Evolutionary conservation across 2,797 vertebrate genomes (phyloP), one percentile per base, ranked within the genome.

Genomic region (Sebastes nivosus): DNA sequence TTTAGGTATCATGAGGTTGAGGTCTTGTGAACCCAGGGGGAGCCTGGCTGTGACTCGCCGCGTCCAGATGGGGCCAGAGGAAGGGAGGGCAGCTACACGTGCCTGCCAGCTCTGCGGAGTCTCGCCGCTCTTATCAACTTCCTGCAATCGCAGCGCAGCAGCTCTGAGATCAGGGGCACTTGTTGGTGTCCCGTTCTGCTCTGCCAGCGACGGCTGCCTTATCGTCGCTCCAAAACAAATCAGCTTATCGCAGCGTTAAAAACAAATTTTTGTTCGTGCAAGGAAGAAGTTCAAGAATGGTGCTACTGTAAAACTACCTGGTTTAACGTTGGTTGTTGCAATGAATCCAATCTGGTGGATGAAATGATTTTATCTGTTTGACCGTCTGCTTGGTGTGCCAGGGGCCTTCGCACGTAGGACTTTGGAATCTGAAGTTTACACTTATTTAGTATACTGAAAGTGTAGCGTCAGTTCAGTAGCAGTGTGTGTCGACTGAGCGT

Each of bases 111-210:
- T 80, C 76, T 29, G 66, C 18, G 13, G 13, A 79, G 65, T 74
- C 75, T 80, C 24, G 4, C 57, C 54, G 2, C 29, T 77, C 85
- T 93, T 93, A 94, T 95, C 91, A 70, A 84, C 78, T 93, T 93
- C 88, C 91, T 92, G 81, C 75, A 24, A 78, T 76, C 67, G 36
- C 82, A 52, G 60, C 20, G 38, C 50, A 52, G 80, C 76, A 76
- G 74, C 72, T 70, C 60, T 70, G 82, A 68, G 76, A 83, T 91
- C 72, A 20, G 79, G 55, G 42, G 64, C 66, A 81, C 77, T 87
- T 38, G 27, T 20, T 36, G 76, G 73, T 72, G 34, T 82, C 59
- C 58, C 18, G 11, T 77, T 75, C 70, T 75, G 75, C 84, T 84
- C 64, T 16, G 76, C 68, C 27, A 75, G 81, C 57, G 67, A 46